These are phyloP conservation scores for Sturnira hondurensis DNA, from an alignment of 2,113 vertebrate species.

Conservation along the genomic window DNA sequence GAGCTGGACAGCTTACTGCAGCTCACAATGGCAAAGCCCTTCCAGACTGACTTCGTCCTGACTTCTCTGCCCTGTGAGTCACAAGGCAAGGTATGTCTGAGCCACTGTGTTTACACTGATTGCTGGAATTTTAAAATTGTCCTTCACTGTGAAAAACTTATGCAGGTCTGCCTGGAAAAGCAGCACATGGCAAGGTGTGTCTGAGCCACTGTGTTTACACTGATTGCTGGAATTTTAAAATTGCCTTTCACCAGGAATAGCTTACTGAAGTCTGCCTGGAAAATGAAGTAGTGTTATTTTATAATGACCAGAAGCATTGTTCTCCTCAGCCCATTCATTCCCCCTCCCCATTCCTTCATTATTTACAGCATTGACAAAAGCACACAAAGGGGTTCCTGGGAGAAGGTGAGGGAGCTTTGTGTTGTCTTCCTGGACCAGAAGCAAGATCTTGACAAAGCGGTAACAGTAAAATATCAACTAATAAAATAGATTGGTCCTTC, in stretches of 20 bases:
- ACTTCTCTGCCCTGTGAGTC: neutral
- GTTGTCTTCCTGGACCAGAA: neutral
- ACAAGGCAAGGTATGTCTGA: neutral
- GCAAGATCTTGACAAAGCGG: neutral
- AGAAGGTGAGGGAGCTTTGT: neutral
- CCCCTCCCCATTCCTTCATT: neutral
- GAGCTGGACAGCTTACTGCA: conserved; percentile 18
- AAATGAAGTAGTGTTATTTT: neutral
- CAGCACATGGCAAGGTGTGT: neutral
- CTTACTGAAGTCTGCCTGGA: neutral
- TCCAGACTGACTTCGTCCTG: conserved; percentile 43
- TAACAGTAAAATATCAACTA: neutral
- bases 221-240: conserved; percentile 52
- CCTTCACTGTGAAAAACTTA: neutral
- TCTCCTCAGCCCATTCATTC: neutral
- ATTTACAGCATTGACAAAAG: neutral
- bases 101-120: conserved; percentile 11
- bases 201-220: neutral
- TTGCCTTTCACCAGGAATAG: neutral
- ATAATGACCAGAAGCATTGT: neutral
- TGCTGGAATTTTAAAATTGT: conserved; percentile 36
- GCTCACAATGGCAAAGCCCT: conserved; percentile 34
- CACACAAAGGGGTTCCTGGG: neutral
- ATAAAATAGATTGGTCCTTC: neutral
- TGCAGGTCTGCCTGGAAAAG: neutral